phyloP scores from a whole-genome alignment of 2,888 invertebrate species.

The Conus canariensis region DNA sequence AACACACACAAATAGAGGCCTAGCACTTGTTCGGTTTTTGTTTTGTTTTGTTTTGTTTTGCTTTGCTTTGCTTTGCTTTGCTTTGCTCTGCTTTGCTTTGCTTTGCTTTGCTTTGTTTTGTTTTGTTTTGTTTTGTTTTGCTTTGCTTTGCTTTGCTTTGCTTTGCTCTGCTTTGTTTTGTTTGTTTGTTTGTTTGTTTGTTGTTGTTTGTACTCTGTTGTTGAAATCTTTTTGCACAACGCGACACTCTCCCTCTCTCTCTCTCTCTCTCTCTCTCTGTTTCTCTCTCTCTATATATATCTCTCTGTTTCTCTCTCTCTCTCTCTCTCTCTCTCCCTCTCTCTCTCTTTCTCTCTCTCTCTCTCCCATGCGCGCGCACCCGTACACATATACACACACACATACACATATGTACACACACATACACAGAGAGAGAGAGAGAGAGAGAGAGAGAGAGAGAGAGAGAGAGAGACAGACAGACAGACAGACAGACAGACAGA shows the following conservation, averaged over 20 bases:
- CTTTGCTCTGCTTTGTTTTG: too few relatives aligned
- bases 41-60: not conserved
- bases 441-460: too few relatives aligned
- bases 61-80: not conserved
- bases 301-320: not conserved
- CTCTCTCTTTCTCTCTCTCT: not conserved
- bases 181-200: too few relatives aligned
- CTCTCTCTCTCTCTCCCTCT: slow-evolving; percentile 1
- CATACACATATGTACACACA: too few relatives aligned
- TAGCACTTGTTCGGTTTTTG: not conserved
- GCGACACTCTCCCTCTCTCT: too few relatives aligned
- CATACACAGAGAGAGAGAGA: too few relatives aligned
- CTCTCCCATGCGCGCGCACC: not conserved
- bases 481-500: too few relatives aligned
- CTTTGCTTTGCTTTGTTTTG: not conserved
- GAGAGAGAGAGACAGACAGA: too few relatives aligned
- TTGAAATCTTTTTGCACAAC: not conserved
- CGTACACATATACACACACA: too few relatives aligned
- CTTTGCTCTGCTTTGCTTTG: not conserved
- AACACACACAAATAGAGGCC: too few relatives aligned
- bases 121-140: not conserved
- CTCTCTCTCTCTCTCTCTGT: too few relatives aligned
- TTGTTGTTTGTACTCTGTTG: not conserved
- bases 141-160: not conserved
- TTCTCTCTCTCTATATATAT: too few relatives aligned